Evolutionary conservation across 2,888 invertebrate species (phyloP).

Genomic region (Eumacrocentrus americanus): DNA sequence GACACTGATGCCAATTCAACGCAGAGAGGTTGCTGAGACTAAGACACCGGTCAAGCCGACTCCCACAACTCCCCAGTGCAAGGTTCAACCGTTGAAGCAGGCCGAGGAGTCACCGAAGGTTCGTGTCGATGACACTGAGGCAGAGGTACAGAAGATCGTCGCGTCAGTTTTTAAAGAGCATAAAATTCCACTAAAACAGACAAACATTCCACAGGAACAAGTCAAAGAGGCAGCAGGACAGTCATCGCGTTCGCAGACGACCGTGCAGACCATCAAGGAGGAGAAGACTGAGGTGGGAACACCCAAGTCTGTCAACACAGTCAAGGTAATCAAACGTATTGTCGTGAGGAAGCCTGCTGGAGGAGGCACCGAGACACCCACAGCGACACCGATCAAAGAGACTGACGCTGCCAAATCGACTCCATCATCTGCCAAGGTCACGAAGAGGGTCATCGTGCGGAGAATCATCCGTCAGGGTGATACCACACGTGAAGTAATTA

Average conservation of each 20-base stretch:
- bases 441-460: constrained; percentile 57
- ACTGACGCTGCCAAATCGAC: constrained; percentile 27
- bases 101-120: constrained; percentile 26
- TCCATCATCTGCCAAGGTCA: constrained; percentile 44
- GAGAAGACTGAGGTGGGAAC: constrained; percentile 39
- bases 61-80: constrained; percentile 2
- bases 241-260: constrained; percentile 21
- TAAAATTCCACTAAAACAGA: constrained; percentile 56
- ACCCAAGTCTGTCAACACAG: constrained; percentile 47
- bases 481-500: constrained; percentile 56
- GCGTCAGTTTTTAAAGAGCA: constrained; percentile 59
- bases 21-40: constrained; percentile 29
- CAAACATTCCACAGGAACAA: constrained; percentile 44
- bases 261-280: constrained; percentile 39
- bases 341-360: constrained; percentile 51
- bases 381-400: constrained; percentile 40
- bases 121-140: constrained; percentile 54
- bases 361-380: constrained; percentile 35
- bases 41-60: constrained; percentile 21
- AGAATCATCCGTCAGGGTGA: constrained; percentile 59
- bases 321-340: constrained; percentile 58
- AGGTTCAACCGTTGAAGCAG: neutral
- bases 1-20: constrained; percentile 57
- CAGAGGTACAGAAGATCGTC: constrained; percentile 59
- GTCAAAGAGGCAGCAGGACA: constrained; percentile 16